Conservation (phyloP, 2,888 invertebrate species). For the Heliconius ismenius region DNA sequence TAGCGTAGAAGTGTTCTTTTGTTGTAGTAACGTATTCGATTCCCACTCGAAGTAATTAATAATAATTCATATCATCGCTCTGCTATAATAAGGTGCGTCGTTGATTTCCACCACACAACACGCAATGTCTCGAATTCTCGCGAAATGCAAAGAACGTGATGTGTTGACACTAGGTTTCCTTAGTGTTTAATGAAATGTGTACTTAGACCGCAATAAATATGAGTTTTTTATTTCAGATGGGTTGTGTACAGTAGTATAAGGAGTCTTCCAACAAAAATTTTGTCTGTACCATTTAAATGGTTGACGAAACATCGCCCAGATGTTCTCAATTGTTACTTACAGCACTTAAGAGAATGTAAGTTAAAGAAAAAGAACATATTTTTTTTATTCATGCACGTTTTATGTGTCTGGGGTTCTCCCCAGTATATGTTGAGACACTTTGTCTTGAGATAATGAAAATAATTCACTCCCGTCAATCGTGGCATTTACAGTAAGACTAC, state of each 20-base stretch:
- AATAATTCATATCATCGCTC: background rate
- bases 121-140: background rate
- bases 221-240: slow-evolving; percentile 61
- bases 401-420: no score
- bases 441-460: no score
- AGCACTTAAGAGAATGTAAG: slow-evolving; percentile 85
- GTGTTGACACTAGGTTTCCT: background rate
- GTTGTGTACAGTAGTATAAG: slow-evolving; percentile 77
- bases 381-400: background rate
- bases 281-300: slow-evolving; percentile 78
- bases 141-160: background rate
- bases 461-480: no score
- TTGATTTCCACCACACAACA: no score
- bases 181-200: no score
- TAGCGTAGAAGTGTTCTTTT: background rate
- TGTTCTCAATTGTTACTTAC: slow-evolving; percentile 82
- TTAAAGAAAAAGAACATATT: slow-evolving; percentile 35
- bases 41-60: background rate
- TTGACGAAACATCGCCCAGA: slow-evolving; percentile 70
- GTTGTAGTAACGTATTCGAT: background rate
- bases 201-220: background rate
- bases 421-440: no score
- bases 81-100: background rate
- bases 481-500: no score
- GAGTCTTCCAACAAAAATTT: slow-evolving; percentile 74